A percentile compares a stretch with the other conserved stretches of the same genome.
These are phyloP conservation scores for Misgurnus anguillicaudatus DNA, from an alignment of 2,113 vertebrate genomes.

Conservation along the genomic window DNA sequence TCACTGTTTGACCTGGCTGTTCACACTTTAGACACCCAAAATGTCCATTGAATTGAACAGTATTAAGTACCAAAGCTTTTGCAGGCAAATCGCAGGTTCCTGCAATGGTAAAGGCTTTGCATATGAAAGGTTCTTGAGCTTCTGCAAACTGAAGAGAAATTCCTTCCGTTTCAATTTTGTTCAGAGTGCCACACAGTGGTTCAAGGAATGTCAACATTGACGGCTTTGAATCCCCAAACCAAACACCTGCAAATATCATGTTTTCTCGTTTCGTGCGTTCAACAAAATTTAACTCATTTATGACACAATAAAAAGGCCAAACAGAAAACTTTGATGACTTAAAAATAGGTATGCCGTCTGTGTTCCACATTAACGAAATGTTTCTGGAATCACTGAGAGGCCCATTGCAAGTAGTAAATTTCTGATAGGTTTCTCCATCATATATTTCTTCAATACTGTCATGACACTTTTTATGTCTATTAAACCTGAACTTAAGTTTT, in stretches of 20 bases:
- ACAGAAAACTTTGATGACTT: constrained; percentile 50
- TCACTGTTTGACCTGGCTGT: constrained; percentile 44
- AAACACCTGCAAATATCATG: constrained; percentile 52
- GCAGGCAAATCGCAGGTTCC: constrained; percentile 52
- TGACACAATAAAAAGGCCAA: constrained; percentile 46
- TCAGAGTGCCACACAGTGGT: constrained; percentile 47
- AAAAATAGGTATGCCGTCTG: constrained; percentile 47
- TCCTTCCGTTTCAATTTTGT: constrained; percentile 41
- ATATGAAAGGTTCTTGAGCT: constrained; percentile 36
- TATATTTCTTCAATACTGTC: constrained; percentile 43
- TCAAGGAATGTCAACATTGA: constrained; percentile 46
- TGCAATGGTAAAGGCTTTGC: constrained; percentile 50
- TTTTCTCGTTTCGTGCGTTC: constrained; percentile 43
- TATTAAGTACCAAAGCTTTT: constrained; percentile 54
- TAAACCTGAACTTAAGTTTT: constrained; percentile 47
- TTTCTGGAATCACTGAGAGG: constrained; percentile 38
- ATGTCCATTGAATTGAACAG: constrained; percentile 48
- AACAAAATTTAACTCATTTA: constrained; percentile 46
- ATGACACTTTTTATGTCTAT: too few species aligned
- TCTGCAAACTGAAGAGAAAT: constrained; percentile 44
- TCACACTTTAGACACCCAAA: constrained; percentile 54
- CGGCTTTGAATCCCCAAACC: constrained; percentile 50
- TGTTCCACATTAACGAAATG: constrained; percentile 43
- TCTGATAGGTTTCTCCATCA: not conserved
- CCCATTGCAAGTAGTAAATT: not conserved